phyloP scores from a whole-genome alignment of 2,888 invertebrate species.

The Linnaemya tessellans region DNA sequence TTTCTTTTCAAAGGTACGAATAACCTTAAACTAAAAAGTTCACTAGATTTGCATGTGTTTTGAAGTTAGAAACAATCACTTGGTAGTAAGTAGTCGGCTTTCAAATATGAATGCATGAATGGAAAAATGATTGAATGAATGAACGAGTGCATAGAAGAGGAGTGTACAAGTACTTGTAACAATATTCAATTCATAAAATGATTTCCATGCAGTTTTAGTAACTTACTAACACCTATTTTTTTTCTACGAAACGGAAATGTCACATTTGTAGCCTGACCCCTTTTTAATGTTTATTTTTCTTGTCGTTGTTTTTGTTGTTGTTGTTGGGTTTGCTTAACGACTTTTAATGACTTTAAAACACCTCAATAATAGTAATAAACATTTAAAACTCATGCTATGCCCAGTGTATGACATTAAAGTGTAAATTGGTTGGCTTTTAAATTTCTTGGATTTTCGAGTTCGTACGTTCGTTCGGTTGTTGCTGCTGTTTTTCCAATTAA shows the following conservation, averaged over 20 bases:
- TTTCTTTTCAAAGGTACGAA: conserved; percentile 2
- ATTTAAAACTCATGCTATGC: conserved; percentile 54
- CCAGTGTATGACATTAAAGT: conserved; percentile 61
- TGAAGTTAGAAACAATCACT: not conserved
- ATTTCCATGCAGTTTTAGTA: conserved; percentile 60
- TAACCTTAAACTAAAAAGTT: conserved; percentile 30
- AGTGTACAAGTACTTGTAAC: not conserved
- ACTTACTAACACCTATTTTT: conserved; percentile 69
- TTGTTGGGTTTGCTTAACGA: conserved; percentile 31
- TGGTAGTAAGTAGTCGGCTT: not conserved
- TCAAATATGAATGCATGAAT: conserved; percentile 1
- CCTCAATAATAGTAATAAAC: conserved; percentile 31
- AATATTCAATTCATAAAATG: conserved; percentile 37
- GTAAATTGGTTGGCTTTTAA: conserved; percentile 57
- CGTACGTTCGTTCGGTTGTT: not conserved
- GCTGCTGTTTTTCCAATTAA: conserved; percentile 22
- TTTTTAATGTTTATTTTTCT: conserved; percentile 46
- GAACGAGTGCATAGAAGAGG: not conserved
- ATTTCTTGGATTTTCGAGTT: conserved; percentile 27
- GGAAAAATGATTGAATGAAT: conserved; percentile 26
- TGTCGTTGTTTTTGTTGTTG: conserved; percentile 27
- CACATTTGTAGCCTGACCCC: conserved; percentile 70
- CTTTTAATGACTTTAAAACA: conserved; percentile 54
- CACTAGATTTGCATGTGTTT: conserved; percentile 47
- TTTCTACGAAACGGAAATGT: conserved; percentile 66